Percentiles rank a stretch among this genome's conserved stretches.
Evolutionary conservation across 2,113 vertebrate species (phyloP).

Genomic region (Australoheros scitulus): DNA sequence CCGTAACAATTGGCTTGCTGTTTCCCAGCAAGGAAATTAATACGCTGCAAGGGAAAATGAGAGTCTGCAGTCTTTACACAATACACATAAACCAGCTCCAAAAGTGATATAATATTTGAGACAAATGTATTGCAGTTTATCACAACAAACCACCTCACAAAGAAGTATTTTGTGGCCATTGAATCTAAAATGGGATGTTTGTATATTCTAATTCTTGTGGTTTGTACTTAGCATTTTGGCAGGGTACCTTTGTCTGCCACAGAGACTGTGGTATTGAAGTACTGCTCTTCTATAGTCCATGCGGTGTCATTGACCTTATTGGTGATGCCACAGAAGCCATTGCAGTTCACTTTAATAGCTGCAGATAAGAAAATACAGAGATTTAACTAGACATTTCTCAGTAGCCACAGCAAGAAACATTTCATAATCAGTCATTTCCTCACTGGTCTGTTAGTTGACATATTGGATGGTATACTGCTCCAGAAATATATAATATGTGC

Average conservation of each 20-base stretch:
- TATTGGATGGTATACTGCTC: not conserved
- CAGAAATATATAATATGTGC: not conserved
- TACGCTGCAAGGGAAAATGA: not conserved
- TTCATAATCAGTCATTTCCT: not conserved
- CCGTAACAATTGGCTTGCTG: constrained; percentile 29
- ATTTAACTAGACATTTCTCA: not conserved
- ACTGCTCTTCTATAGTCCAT: constrained; percentile 89
- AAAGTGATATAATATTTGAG: not conserved
- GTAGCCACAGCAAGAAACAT: not conserved
- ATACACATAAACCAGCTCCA: not conserved
- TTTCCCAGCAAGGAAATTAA: constrained; percentile 2
- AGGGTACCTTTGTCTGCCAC: constrained; percentile 91
- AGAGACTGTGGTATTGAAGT: constrained; percentile 89
- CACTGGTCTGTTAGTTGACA: not conserved
- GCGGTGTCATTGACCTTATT: constrained; percentile 85
- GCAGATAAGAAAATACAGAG: constrained; percentile 17
- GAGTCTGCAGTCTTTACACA: not conserved
- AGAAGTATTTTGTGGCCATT: not conserved
- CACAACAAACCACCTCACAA: not conserved
- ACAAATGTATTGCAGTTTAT: too few species aligned
- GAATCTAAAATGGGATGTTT: not conserved
- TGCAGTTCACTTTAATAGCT: constrained; percentile 94
- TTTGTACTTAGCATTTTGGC: not conserved
- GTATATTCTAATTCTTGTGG: too few species aligned
- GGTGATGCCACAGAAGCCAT: constrained; percentile 90